phyloP scores from a whole-genome alignment of 2,888 invertebrate genomes.

The Augiades crinisus region DNA sequence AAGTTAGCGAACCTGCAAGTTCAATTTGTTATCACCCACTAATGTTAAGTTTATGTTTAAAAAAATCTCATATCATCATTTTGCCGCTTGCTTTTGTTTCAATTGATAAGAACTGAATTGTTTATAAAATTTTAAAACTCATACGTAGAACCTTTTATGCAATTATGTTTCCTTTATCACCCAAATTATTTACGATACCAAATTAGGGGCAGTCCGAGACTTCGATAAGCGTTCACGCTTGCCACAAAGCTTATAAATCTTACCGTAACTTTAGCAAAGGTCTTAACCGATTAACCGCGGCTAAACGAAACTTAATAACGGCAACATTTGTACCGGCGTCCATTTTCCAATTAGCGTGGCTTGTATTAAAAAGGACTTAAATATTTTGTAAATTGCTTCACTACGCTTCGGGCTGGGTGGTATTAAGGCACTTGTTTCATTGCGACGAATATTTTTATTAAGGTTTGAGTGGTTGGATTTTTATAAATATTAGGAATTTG shows the following conservation, averaged over 20 bases:
- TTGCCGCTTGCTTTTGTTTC: too few relatives aligned
- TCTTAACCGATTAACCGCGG: conserved; percentile 8
- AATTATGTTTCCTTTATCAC: not conserved
- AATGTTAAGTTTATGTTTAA: too few relatives aligned
- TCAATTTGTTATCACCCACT: too few relatives aligned
- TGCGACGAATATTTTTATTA: not conserved
- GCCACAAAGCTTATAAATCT: conserved; percentile 13
- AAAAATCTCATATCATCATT: too few relatives aligned
- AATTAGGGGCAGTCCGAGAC: conserved; percentile 7
- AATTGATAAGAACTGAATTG: too few relatives aligned
- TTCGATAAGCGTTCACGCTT: conserved; percentile 13
- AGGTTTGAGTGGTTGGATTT: too few relatives aligned
- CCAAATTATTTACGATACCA: conserved; percentile 4
- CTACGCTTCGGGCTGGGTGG: not conserved
- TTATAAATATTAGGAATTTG: too few relatives aligned
- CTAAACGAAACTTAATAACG: conserved; percentile 18
- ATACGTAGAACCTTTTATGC: not conserved
- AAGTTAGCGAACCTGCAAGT: too few relatives aligned
- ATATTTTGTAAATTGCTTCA: conserved; percentile 21
- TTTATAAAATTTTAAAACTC: too few relatives aligned
- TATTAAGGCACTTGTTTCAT: not conserved
- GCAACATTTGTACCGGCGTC: conserved; percentile 9
- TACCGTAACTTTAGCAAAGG: conserved; percentile 15
- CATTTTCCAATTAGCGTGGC: conserved; percentile 24
- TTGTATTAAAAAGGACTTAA: conserved; percentile 18